Evolutionary conservation across 2,797 vertebrate genomes (phyloP).

Genomic region (Cossypha niveicapilla): DNA sequence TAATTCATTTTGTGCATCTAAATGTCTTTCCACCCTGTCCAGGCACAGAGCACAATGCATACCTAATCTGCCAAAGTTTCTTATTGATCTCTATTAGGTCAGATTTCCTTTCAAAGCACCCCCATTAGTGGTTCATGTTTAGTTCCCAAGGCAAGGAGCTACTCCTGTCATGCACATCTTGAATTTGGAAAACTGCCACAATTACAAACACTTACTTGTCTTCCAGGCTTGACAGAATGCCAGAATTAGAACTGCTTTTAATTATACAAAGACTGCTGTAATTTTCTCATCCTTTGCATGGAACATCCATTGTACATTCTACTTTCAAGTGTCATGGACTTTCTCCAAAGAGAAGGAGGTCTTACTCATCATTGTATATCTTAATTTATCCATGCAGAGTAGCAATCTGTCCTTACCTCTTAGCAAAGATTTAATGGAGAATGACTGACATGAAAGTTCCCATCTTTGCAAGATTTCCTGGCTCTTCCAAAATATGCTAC

Average conservation of each 20-base stretch:
- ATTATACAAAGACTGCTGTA: slow-evolving; percentile 36
- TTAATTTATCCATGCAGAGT: neutral
- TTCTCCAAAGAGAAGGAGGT: slow-evolving; percentile 11
- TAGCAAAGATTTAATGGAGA: neutral
- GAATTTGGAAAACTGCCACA: slow-evolving; percentile 41
- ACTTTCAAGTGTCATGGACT: slow-evolving; percentile 35
- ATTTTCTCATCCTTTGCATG: slow-evolving; percentile 5
- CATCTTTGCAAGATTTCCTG: neutral
- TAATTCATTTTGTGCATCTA: neutral
- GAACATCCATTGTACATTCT: slow-evolving; percentile 33
- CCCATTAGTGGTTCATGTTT: neutral
- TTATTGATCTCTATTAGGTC: neutral
- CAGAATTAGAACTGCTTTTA: slow-evolving; percentile 49
- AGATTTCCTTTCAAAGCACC: neutral
- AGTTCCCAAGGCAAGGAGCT: slow-evolving; percentile 9
- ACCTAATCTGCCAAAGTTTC: neutral
- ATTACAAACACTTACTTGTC: slow-evolving; percentile 38
- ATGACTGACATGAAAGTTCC: neutral
- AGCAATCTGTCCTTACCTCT: neutral
- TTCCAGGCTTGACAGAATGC: slow-evolving; percentile 57
- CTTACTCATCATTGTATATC: neutral
- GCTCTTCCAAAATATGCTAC: neutral
- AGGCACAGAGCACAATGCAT: neutral
- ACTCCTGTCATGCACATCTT: slow-evolving; percentile 11
- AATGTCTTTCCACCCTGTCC: neutral